Conservation (phyloP, 1,140 invertebrate species). For the Lepidurus arcticus region DNA sequence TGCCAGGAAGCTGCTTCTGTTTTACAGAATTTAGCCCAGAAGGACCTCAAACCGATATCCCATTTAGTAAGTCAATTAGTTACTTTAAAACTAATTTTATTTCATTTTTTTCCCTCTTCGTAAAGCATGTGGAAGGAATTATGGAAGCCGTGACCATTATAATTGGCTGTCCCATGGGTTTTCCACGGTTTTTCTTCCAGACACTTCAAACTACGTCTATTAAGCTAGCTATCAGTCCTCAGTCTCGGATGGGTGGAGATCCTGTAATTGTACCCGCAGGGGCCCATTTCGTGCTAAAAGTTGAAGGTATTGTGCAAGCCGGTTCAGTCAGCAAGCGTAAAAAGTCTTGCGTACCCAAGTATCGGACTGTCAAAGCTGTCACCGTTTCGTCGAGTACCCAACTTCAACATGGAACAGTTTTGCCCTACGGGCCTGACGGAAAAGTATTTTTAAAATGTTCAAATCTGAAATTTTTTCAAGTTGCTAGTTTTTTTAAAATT, state of each 20-base stretch:
- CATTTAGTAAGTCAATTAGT: constrained; percentile 43
- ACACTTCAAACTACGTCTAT: constrained; percentile 72
- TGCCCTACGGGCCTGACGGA: constrained; percentile 44
- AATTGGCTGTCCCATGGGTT: constrained; percentile 58
- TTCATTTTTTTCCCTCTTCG: constrained; percentile 34
- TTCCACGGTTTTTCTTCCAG: constrained; percentile 85
- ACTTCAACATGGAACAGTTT: constrained; percentile 48
- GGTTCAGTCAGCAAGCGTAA: constrained; percentile 33
- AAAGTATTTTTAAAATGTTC: constrained; percentile 44
- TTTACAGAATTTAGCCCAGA: constrained; percentile 40
- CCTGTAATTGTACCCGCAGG: constrained; percentile 67
- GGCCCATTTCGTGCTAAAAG: constrained; percentile 72
- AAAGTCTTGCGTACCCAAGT: neutral
- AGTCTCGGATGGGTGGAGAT: constrained; percentile 66
- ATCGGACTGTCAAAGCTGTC: constrained; percentile 56
- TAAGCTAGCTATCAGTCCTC: constrained; percentile 72
- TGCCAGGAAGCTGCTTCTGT: constrained; percentile 51
- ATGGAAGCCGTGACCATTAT: constrained; percentile 61
- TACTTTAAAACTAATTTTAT: neutral
- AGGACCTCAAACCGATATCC: constrained; percentile 43
- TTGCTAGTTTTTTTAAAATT: constrained; percentile 36
- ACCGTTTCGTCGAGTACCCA: constrained; percentile 63
- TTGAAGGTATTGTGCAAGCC: constrained; percentile 79
- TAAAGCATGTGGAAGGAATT: constrained; percentile 63
- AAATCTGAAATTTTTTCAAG: neutral